Base-by-base conservation (phyloP, 2,888 invertebrate genomes). In the Penaeus monodon region DNA sequence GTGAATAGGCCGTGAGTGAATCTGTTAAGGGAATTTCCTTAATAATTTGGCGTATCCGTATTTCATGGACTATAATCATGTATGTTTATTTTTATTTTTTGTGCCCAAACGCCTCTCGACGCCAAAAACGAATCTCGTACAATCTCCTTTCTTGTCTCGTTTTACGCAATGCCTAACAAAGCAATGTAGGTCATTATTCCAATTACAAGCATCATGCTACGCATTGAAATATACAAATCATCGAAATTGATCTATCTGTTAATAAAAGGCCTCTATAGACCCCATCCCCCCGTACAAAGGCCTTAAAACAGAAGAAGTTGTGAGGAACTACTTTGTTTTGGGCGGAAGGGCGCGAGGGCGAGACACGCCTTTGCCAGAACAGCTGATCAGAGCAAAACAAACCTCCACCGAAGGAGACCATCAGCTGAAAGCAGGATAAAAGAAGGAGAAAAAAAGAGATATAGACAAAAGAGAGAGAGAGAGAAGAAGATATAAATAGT, bases 341-440 rank as follows among this genome's bases (percentile, higher is more conserved):
- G 77, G 84, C 84, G 88, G 57, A 57, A 84, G 88, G 81, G 33
- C 8, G 38, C 66, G 74, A 33, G 65, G 22, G 38, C 38, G 74
- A 74, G 86, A 83, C 87, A 87, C 87, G 87, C 83, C 87, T 83
- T 83, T 82, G 81, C 81, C 57, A 17, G 78, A 82, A 80, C 88
- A 88, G 88, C 88, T 88, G 88, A 88, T 88, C 88, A 73, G 80
- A 88, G 88, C 84, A 88, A 78, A 88, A 88, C 88, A 88, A 88
- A 88, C 88, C 33, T 29, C 49, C 64, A 22, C 49, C 24, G 44
- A 63, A n/a, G n/a, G 1, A 76, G 20, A 38, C 14, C 24, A 38
- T 1, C 20, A 38, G 70, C 70, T 1, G 24, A 70, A 22, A 1
- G n/a, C 10, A 68, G 70, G 12, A 12, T 14, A 2, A 57, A 38